phyloP scores from a whole-genome alignment of 2,113 vertebrate genomes.

The Paradisaea rubra region DNA sequence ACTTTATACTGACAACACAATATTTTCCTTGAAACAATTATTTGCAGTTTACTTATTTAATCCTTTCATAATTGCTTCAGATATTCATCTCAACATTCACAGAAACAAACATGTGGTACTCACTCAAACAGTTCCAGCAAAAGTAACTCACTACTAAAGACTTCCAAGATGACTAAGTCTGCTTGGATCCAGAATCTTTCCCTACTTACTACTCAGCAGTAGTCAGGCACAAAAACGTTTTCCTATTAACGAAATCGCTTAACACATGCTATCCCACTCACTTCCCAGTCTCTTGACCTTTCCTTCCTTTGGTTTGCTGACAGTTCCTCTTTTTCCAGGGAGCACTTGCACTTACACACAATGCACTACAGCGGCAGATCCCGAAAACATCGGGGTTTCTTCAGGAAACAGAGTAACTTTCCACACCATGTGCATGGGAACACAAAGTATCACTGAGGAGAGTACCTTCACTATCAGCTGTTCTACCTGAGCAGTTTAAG shows the following conservation, averaged over 20 bases:
- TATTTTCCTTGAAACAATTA: slow-evolving; percentile 23
- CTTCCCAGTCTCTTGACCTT: not conserved
- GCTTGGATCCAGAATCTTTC: not conserved
- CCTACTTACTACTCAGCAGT: not conserved
- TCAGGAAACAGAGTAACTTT: not conserved
- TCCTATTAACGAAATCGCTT: not conserved
- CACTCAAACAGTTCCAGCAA: not conserved
- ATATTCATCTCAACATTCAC: not conserved
- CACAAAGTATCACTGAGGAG: not conserved
- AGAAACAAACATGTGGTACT: not conserved
- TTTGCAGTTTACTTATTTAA: slow-evolving; percentile 30
- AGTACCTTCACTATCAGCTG: not conserved
- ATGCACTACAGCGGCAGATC: not conserved
- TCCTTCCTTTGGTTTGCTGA: not conserved
- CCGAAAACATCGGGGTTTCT: not conserved
- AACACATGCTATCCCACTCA: not conserved
- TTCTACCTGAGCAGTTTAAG: not conserved
- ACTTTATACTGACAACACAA: not conserved
- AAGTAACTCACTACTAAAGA: not conserved
- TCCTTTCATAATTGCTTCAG: slow-evolving; percentile 2
- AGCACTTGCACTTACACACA: not conserved
- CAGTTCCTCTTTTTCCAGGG: not conserved
- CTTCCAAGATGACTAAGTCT: not conserved
- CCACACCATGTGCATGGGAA: not conserved
- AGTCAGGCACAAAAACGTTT: not conserved